Evolutionary conservation across 2,113 vertebrate species (phyloP).

Genomic region (Gymnocephalus cernua): DNA sequence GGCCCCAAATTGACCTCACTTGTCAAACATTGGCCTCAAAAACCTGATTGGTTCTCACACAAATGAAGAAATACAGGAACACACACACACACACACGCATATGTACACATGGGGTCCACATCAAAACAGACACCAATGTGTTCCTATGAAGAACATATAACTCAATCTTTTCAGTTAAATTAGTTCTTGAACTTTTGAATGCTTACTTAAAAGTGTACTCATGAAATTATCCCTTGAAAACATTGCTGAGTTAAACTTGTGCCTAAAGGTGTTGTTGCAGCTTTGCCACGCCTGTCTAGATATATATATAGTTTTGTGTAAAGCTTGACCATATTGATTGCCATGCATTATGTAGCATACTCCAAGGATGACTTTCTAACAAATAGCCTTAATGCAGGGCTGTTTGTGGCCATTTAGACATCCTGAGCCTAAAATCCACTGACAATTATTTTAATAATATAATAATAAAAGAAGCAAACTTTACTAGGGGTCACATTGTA

Average conservation of each 20-base stretch:
- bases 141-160: neutral
- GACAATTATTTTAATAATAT: neutral
- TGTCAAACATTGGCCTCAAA: neutral
- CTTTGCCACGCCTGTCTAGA: neutral
- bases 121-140: neutral
- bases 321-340: neutral
- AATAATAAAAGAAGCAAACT: too few species aligned
- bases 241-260: neutral
- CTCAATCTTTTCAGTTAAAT: neutral
- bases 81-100: neutral
- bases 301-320: neutral
- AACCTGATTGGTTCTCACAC: neutral
- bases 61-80: slow-evolving; percentile 1
- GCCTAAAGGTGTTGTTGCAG: neutral
- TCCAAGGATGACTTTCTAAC: neutral
- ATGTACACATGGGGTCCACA: neutral
- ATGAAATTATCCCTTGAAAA: neutral
- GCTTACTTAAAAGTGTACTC: neutral
- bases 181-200: neutral
- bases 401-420: neutral
- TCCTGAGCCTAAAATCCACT: neutral
- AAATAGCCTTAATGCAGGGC: neutral
- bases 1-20: neutral
- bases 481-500: neutral
- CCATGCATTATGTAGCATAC: neutral